These are phyloP conservation scores for Umimayanthus kanabou DNA, from an alignment of 92 coral and sea anemone species.

Conservation along the genomic window DNA sequence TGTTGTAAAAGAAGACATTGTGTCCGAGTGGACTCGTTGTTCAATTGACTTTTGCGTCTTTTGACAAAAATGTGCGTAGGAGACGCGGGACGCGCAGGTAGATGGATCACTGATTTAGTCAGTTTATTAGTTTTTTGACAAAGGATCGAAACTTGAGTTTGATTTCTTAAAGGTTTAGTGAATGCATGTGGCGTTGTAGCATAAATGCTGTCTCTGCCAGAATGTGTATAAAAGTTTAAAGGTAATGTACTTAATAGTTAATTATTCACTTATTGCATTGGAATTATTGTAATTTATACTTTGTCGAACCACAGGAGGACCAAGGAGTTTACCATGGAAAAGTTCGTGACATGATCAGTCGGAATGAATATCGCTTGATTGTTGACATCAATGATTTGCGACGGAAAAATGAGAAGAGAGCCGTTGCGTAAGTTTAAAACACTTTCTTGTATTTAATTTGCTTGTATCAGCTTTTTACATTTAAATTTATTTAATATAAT, in stretches of 20 bases:
- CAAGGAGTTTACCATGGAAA: slow-evolving; percentile 97
- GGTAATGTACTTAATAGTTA: no score
- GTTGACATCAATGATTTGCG: slow-evolving; percentile 93
- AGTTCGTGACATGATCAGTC: slow-evolving; percentile 92
- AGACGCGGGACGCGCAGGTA: no score
- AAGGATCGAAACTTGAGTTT: background rate
- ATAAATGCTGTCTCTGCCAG: no score
- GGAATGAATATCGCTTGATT: slow-evolving; percentile 75
- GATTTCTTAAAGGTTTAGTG: background rate
- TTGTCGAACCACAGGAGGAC: slow-evolving; percentile 67
- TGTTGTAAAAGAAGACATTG: no score
- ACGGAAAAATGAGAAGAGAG: slow-evolving; percentile 92
- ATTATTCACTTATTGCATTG: no score
- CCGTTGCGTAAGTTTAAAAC: slow-evolving; percentile 67
- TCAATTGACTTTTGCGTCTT: no score
- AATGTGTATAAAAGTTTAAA: no score
- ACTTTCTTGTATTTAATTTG: background rate
- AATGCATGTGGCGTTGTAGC: no score
- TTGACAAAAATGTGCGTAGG: no score
- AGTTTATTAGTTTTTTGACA: no score
- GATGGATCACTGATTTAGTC: no score
- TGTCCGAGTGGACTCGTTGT: no score
- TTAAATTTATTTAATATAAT: background rate
- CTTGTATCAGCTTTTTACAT: background rate
- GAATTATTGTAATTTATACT: background rate